Evolutionary conservation across 2,797 vertebrate genomes (phyloP).

Genomic region (Novumbra hubbsi): DNA sequence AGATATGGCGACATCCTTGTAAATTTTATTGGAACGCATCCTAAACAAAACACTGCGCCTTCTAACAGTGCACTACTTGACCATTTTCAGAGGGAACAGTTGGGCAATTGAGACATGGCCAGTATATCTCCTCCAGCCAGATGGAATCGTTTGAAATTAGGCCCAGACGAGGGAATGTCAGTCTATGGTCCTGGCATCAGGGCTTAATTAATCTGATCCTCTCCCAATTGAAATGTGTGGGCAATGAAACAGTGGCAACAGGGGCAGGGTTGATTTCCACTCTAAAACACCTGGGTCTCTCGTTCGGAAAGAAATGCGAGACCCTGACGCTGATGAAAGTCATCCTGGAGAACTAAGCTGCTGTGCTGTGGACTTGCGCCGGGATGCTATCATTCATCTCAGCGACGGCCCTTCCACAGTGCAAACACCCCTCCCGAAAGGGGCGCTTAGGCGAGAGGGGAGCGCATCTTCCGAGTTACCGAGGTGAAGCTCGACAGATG

Average conservation of each 20-base stretch:
- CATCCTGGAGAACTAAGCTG: neutral
- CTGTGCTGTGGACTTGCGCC: neutral
- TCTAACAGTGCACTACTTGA: neutral
- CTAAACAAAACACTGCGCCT: neutral
- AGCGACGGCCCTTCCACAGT: neutral
- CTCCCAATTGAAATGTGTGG: conserved; percentile 20
- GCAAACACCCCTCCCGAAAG: neutral
- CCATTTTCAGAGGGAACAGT: neutral
- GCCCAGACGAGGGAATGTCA: conserved; percentile 32
- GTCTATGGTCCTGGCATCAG: conserved; percentile 39
- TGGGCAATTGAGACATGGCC: neutral
- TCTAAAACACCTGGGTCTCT: neutral
- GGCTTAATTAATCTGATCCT: conserved; percentile 37
- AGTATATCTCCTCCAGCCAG: conserved; percentile 39
- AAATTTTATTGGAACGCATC: conserved; percentile 14
- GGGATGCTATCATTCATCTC: neutral
- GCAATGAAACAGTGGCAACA: neutral
- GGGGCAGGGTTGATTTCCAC: conserved; percentile 5
- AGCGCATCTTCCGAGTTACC: neutral
- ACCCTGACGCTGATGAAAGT: neutral
- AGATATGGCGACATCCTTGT: conserved; percentile 38
- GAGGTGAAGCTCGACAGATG: conserved; percentile 34
- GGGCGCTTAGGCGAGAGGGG: neutral
- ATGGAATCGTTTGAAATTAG: conserved; percentile 48
- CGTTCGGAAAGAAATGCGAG: neutral